Percentiles rank a stretch among this genome's conserved stretches.
These are phyloP conservation scores for Microctonus brassicae DNA, from an alignment of 2,888 invertebrate genomes.

Conservation along the genomic window DNA sequence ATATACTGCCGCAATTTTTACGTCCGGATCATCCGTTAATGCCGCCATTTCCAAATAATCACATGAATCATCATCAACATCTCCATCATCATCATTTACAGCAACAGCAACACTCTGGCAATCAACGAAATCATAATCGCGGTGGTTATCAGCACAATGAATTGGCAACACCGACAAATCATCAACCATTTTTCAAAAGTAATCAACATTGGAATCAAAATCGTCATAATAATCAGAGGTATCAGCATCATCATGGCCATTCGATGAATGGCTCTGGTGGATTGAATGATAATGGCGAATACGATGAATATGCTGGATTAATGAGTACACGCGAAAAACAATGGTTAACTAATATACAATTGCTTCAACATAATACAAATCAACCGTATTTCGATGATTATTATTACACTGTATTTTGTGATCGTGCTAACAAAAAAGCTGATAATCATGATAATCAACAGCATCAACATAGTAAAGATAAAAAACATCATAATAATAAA, in stretches of 20 bases:
- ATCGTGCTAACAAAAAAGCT: constrained; percentile 61
- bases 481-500: constrained; percentile 57
- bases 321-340: constrained; percentile 96
- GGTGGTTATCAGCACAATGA: constrained; percentile 58
- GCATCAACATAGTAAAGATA: constrained; percentile 45
- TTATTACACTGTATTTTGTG: constrained; percentile 83
- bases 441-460: constrained; percentile 46
- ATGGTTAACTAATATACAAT: constrained; percentile 96
- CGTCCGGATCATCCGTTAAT: constrained; percentile 64
- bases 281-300: constrained; percentile 66
- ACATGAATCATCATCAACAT: constrained; percentile 56
- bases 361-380: constrained; percentile 92
- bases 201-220: constrained; percentile 62
- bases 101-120: constrained; percentile 58
- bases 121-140: constrained; percentile 60
- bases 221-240: constrained; percentile 57
- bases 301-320: constrained; percentile 89
- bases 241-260: constrained; percentile 56
- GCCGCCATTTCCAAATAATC: constrained; percentile 58
- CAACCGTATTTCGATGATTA: constrained; percentile 98
- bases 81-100: constrained; percentile 52
- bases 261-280: constrained; percentile 9
- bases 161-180: constrained; percentile 46
- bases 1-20: constrained; percentile 66
- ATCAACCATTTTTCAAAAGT: constrained; percentile 64